Evolutionary conservation across 2,888 invertebrate species (phyloP).

Genomic region (Hypena proboscidalis): DNA sequence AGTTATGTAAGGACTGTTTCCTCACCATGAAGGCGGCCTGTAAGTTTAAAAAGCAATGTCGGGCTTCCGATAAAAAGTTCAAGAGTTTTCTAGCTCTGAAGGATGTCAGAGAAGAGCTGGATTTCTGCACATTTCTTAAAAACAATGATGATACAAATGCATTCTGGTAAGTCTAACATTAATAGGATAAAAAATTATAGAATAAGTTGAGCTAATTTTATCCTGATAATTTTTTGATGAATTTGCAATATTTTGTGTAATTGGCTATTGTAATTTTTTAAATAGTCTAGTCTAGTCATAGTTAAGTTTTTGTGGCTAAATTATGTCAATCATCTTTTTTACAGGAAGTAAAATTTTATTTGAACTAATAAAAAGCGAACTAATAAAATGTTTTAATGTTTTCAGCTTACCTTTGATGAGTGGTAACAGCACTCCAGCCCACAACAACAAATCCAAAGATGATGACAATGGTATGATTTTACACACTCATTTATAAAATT

Average conservation of each 20-base stretch:
- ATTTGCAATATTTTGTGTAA: too few relatives aligned
- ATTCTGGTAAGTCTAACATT: conserved; percentile 58
- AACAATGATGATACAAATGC: conserved; percentile 62
- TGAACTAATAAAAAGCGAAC: too few relatives aligned
- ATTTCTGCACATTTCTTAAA: conserved; percentile 65
- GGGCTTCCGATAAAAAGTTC: conserved; percentile 70
- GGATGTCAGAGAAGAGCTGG: conserved; percentile 57
- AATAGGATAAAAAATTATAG: too few relatives aligned
- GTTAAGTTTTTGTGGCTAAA: too few relatives aligned
- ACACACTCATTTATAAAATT: too few relatives aligned
- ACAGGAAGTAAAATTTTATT: too few relatives aligned
- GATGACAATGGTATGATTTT: conserved; percentile 71
- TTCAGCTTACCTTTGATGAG: conserved; percentile 62
- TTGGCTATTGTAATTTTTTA: not conserved
- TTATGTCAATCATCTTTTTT: too few relatives aligned
- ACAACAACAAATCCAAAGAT: conserved; percentile 54
- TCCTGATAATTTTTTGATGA: too few relatives aligned
- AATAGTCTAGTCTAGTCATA: too few relatives aligned
- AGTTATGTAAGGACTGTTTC: conserved; percentile 76
- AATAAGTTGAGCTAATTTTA: too few relatives aligned
- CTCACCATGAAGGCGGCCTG: conserved; percentile 69
- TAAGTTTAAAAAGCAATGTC: conserved; percentile 77
- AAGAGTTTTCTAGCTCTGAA: conserved; percentile 63
- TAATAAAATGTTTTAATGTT: not conserved
- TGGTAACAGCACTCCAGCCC: conserved; percentile 63